These are phyloP conservation scores for Mermis nigrescens DNA, from an alignment of 2,888 invertebrate species.

Conservation along the genomic window DNA sequence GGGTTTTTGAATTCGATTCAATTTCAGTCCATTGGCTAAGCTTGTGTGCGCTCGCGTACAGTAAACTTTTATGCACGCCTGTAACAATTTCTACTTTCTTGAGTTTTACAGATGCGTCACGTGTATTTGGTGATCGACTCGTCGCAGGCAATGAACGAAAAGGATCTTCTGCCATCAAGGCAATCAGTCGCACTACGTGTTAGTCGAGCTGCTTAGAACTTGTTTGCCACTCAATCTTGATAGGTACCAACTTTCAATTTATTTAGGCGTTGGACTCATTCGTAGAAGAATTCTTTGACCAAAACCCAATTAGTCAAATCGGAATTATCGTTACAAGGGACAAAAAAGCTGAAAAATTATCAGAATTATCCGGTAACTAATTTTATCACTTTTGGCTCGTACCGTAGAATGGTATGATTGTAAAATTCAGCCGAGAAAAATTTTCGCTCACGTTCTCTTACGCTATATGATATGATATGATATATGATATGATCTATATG, in stretches of 20 bases:
- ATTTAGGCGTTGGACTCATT: conserved; percentile 40
- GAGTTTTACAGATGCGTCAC: conserved; percentile 81
- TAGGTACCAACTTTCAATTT: neutral
- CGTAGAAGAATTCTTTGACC: conserved; percentile 89
- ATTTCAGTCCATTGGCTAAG: too few species aligned
- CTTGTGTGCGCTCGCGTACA: too few species aligned
- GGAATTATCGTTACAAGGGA: conserved; percentile 75
- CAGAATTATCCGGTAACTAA: neutral
- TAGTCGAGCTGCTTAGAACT: conserved; percentile 6
- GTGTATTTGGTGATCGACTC: conserved; percentile 73
- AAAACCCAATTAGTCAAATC: conserved; percentile 92
- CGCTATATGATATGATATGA: too few species aligned
- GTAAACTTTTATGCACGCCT: too few species aligned
- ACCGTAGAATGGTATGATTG: too few species aligned
- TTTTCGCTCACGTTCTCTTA: too few species aligned
- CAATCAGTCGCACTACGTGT: conserved; percentile 70
- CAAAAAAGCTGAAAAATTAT: conserved; percentile 76
- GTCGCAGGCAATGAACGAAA: conserved; percentile 79
- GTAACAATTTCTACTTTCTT: too few species aligned
- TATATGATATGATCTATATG: too few species aligned
- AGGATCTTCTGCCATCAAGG: conserved; percentile 81
- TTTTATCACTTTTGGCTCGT: too few species aligned
- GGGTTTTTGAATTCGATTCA: too few species aligned
- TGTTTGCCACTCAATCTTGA: too few species aligned
- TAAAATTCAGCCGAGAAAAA: too few species aligned